These are phyloP conservation scores for Chroicocephalus ridibundus DNA, from an alignment of 2,113 vertebrate genomes.

Conservation along the genomic window DNA sequence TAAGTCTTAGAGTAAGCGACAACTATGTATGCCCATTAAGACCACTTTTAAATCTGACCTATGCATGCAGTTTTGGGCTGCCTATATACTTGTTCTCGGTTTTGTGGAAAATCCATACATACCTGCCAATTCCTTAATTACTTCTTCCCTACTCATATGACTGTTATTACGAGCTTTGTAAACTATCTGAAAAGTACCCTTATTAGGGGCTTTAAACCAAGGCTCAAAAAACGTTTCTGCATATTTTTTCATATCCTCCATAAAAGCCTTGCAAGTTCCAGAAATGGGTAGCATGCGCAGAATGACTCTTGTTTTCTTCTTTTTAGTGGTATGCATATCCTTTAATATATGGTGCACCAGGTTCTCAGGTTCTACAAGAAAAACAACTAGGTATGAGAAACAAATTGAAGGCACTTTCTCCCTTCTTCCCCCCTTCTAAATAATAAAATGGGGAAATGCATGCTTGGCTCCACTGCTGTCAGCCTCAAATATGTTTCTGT, in stretches of 20 bases:
- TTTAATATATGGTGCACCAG: slow-evolving; percentile 92
- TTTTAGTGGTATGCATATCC: slow-evolving; percentile 89
- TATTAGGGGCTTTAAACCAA: slow-evolving; percentile 91
- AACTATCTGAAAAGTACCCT: slow-evolving; percentile 89
- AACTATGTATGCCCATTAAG: not conserved
- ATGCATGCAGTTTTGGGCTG: not conserved
- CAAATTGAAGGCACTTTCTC: not conserved
- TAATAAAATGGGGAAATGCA: not conserved
- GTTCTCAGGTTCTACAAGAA: slow-evolving; percentile 84
- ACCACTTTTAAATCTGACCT: not conserved
- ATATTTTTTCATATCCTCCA: slow-evolving; percentile 93
- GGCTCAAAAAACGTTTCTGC: slow-evolving; percentile 87
- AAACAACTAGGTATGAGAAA: not conserved
- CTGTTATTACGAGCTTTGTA: slow-evolving; percentile 95
- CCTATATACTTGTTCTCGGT: not conserved
- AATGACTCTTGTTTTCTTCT: slow-evolving; percentile 90
- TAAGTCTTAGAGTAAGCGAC: not conserved
- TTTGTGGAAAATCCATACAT: not conserved
- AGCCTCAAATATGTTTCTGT: not conserved
- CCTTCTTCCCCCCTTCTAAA: not conserved
- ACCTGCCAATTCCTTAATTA: slow-evolving; percentile 95
- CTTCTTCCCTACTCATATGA: slow-evolving; percentile 89
- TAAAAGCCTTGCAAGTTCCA: slow-evolving; percentile 91
- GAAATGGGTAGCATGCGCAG: slow-evolving; percentile 93
- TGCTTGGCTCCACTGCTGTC: not conserved